Conservation (phyloP, 1,140 invertebrate species). For the Parasteatoda tepidariorum region DNA sequence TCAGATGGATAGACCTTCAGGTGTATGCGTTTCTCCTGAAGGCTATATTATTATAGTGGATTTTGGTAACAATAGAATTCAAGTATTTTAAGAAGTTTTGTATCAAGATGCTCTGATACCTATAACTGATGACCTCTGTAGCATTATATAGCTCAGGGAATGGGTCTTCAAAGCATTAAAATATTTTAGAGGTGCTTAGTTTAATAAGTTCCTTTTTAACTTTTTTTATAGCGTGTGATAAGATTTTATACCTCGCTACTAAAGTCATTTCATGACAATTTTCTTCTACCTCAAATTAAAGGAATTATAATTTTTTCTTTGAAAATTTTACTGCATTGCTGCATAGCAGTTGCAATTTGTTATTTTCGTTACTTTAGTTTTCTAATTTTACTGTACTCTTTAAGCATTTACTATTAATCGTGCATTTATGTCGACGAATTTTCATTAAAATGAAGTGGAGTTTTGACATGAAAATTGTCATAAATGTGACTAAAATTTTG, state of each 20-base stretch:
- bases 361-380: slow-evolving; percentile 31
- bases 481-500: slow-evolving; percentile 49
- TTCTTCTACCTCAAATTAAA: slow-evolving; percentile 59
- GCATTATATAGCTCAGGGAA: slow-evolving; percentile 57
- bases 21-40: slow-evolving; percentile 74
- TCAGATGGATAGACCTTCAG: slow-evolving; percentile 75
- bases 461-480: slow-evolving; percentile 40
- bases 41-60: slow-evolving; percentile 76
- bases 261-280: slow-evolving; percentile 54
- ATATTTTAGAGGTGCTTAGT: slow-evolving; percentile 49
- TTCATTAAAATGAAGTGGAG: slow-evolving; percentile 54
- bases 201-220: slow-evolving; percentile 47
- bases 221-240: slow-evolving; percentile 50
- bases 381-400: slow-evolving; percentile 11
- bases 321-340: slow-evolving; percentile 20
- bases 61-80: slow-evolving; percentile 76
- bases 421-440: slow-evolving; percentile 49
- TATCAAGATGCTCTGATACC: slow-evolving; percentile 14
- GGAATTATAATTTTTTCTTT: slow-evolving; percentile 30
- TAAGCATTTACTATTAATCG: slow-evolving; percentile 24
- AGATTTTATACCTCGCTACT: slow-evolving; percentile 55
- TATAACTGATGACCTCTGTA: slow-evolving; percentile 41
- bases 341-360: slow-evolving; percentile 51
- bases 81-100: slow-evolving; percentile 70
- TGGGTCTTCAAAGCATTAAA: slow-evolving; percentile 50